Evolutionary conservation across 2,888 invertebrate species (phyloP), one percentile per base, ranked within the genome.

Genomic region (Kuschelorhynchus macadamiae): DNA sequence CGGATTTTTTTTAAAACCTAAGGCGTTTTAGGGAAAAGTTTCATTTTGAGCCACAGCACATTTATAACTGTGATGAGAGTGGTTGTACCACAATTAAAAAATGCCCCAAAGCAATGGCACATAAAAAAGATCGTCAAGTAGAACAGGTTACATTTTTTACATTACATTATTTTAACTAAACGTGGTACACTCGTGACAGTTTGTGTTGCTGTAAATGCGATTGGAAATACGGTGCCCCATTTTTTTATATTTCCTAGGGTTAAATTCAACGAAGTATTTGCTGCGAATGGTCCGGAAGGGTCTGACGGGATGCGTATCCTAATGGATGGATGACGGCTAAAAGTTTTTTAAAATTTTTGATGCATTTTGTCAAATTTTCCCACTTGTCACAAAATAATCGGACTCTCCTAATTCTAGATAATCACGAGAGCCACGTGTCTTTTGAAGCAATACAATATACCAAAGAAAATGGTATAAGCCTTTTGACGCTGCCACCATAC

Each of bases 391-490:
- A 8, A n/a, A 11, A 36, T 8, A 36, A 36, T 12, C 9, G 5
- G 11, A 12, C 9, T 36, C 25, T n/a, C n/a, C n/a, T n/a, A 25
- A 25, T 25, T 5, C 25, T 79, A 67, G 78, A 80, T 61, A 78
- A 78, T 56, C 79, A 79, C 49, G 78, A 79, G 42, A 76, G 74
- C 1, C 80, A 79, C 70, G 72, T 79, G 12, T 76, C 42, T 8
- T 46, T 63, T 17, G 32, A 63, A 32, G 12, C 11, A 32, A 11
- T 65, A 32, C 16, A 65, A 11, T 53, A 60, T 11, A 52, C 50
- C 16, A 71, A 65, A 50, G 36, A 41, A n/a, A 66, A 66, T 73
- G 76, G 53, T 46, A 39, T 69, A 50, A 76, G 76, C 68, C 69
- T 76, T 73, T 44, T 76, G 72, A 56, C 66, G 70, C 71, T 72